Conservation (phyloP, 2,113 vertebrate genomes). For the Scortum barcoo region DNA sequence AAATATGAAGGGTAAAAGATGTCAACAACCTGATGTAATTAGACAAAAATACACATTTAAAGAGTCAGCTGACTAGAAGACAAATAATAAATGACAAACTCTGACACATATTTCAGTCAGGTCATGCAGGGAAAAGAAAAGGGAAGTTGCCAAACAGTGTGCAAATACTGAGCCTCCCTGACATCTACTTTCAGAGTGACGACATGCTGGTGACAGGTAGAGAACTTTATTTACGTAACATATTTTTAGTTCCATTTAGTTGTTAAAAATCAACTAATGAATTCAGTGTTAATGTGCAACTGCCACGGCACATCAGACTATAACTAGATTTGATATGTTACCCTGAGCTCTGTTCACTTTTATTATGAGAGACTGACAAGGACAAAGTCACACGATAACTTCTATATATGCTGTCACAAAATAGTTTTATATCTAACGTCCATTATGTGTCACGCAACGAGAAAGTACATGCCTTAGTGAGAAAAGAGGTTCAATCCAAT, state of each 20-base stretch:
- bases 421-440: background rate
- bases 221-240: background rate
- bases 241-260: background rate
- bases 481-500: background rate
- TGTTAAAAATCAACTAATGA: constrained; percentile 2
- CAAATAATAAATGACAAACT: background rate
- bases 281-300: constrained; percentile 7
- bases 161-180: background rate
- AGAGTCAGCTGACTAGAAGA: background rate
- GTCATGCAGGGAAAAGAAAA: background rate
- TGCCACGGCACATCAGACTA: background rate
- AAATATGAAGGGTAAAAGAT: background rate
- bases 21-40: background rate
- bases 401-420: background rate
- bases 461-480: background rate
- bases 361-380: background rate
- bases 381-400: background rate
- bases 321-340: background rate
- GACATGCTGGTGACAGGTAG: background rate
- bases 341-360: background rate
- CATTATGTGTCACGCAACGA: background rate
- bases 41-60: background rate
- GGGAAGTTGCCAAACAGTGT: background rate
- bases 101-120: background rate
- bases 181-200: background rate